These are phyloP conservation scores for Alexandromys fortis DNA, from an alignment of 2,113 vertebrate genomes.

Conservation along the genomic window DNA sequence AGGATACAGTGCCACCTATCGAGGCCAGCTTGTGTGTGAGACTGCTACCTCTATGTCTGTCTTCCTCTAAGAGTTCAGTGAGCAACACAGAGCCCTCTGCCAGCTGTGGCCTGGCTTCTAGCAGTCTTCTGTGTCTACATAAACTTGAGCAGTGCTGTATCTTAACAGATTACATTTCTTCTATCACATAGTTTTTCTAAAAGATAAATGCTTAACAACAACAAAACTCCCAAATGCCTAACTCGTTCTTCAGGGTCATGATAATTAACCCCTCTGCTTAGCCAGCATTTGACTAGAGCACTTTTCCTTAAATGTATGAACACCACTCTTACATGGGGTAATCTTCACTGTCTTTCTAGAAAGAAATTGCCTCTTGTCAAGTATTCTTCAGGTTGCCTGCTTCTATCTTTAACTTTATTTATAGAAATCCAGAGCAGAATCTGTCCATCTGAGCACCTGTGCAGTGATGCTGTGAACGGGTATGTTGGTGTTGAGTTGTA, in stretches of 20 bases:
- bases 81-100: neutral
- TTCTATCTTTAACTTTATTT: neutral
- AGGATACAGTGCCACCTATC: neutral
- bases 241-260: neutral
- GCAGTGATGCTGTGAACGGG: neutral
- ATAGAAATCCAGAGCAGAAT: neutral
- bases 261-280: neutral
- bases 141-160: neutral
- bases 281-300: neutral
- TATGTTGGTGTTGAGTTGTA: neutral
- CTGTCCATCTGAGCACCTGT: neutral
- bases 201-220: neutral
- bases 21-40: neutral
- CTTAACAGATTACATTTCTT: conserved; percentile 22
- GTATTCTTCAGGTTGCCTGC: neutral
- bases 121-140: neutral
- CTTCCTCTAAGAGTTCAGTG: neutral
- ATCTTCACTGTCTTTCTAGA: neutral
- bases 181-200: conserved; percentile 9
- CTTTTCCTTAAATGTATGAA: conserved; percentile 38
- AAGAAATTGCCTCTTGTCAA: neutral
- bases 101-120: neutral
- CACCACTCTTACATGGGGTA: neutral
- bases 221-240: neutral
- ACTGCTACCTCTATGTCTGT: neutral